phyloP scores from a whole-genome alignment of 2,888 invertebrate species.

The Volucella bombylans region DNA sequence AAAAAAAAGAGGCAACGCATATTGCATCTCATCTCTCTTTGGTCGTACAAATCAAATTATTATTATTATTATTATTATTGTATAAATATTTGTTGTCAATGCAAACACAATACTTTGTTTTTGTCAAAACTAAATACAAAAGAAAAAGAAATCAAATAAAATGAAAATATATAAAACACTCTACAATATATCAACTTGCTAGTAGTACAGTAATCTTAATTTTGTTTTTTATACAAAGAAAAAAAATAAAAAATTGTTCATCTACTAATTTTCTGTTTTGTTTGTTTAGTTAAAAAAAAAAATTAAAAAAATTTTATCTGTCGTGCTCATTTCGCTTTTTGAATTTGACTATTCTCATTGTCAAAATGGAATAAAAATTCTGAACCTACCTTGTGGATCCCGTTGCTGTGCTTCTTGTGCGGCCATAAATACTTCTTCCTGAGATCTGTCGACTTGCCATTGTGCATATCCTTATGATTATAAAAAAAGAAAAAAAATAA shows the following conservation, averaged over 20 bases:
- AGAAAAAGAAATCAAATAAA: constrained; percentile 33
- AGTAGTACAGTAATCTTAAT: constrained; percentile 61
- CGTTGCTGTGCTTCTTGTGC: constrained; percentile 90
- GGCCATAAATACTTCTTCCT: constrained; percentile 92
- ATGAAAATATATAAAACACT: constrained; percentile 38
- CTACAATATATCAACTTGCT: constrained; percentile 65
- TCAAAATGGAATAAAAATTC: constrained; percentile 73
- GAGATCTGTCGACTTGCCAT: constrained; percentile 93
- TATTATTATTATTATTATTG: constrained; percentile 20
- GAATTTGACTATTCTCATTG: constrained; percentile 65
- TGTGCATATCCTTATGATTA: constrained; percentile 88
- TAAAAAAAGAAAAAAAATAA: constrained; percentile 33
- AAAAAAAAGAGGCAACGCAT: constrained; percentile 27
- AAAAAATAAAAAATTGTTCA: constrained; percentile 1
- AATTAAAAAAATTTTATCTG: constrained; percentile 74
- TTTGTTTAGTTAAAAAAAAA: constrained; percentile 25
- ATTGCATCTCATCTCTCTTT: constrained; percentile 52
- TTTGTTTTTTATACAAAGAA: constrained; percentile 41
- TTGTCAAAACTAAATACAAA: constrained; percentile 64
- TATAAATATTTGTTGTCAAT: constrained; percentile 37
- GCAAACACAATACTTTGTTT: constrained; percentile 67
- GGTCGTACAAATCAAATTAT: constrained; percentile 51
- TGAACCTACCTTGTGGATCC: constrained; percentile 94
- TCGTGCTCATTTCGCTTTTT: constrained; percentile 78
- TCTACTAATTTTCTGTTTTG: constrained; percentile 45